phyloP scores from a whole-genome alignment of 1,140 invertebrate genomes.

The Halictus rubicundus region DNA sequence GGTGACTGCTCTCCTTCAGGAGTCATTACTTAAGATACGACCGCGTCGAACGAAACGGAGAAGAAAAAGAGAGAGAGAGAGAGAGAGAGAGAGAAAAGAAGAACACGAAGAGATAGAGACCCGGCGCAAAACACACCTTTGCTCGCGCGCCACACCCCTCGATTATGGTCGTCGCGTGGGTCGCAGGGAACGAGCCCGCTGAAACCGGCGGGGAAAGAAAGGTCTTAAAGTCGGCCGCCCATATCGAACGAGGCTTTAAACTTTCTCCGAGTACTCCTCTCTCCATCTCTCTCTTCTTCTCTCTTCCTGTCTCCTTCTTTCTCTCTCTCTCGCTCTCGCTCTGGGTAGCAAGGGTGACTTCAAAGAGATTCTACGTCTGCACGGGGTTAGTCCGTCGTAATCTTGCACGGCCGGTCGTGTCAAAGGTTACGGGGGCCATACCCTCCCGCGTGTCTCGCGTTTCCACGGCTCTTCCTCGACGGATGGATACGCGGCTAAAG shows the following conservation, averaged over 20 bases:
- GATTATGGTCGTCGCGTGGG: constrained; percentile 53
- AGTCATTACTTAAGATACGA: constrained; percentile 60
- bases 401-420: constrained; percentile 35
- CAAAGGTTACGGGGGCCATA: constrained; percentile 37
- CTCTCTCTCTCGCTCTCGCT: too few species aligned
- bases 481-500: constrained; percentile 17
- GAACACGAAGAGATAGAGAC: constrained; percentile 25
- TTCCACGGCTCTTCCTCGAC: background rate
- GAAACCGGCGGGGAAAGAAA: constrained; percentile 22
- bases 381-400: constrained; percentile 38
- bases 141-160: constrained; percentile 51
- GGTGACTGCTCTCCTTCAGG: background rate
- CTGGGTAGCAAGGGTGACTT: constrained; percentile 19
- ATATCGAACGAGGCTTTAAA: constrained; percentile 46
- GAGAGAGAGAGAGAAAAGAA: background rate
- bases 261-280: constrained; percentile 23
- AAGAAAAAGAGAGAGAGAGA: background rate
- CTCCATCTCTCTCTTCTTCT: too few species aligned
- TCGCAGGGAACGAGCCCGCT: constrained; percentile 22
- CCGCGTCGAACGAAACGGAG: constrained; percentile 31
- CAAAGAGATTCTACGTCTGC: constrained; percentile 39
- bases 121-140: constrained; percentile 56
- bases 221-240: constrained; percentile 46
- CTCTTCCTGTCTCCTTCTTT: too few species aligned
- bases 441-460: background rate